Evolutionary conservation across 1,140 invertebrate species (phyloP).

Genomic region (honey bee (Apis mellifera)): Amel_HAv3.1 CM009944.2:7298501-7299000

Average conservation of each 20-base stretch:
- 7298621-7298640: slow-evolving; percentile 5
- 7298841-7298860: no score
- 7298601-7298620: slow-evolving; percentile 23
- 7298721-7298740: neutral
- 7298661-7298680: slow-evolving; percentile 10
- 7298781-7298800: no score
- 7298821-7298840: no score
- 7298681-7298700: neutral
- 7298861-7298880: no score
- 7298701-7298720: neutral
- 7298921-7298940: no score
- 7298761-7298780: neutral
- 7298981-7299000: no score
- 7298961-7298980: no score
- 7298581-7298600: neutral
- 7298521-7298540: neutral
- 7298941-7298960: no score
- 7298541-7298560: neutral
- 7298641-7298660: slow-evolving; percentile 7
- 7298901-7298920: no score
- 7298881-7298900: no score
- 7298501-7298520: neutral
- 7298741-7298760: neutral
- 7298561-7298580: slow-evolving; percentile 18
- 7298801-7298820: no score